These are phyloP conservation scores for Cyphomyrus discorhynchus DNA, from an alignment of 2,113 vertebrate genomes.

Conservation along the genomic window DNA sequence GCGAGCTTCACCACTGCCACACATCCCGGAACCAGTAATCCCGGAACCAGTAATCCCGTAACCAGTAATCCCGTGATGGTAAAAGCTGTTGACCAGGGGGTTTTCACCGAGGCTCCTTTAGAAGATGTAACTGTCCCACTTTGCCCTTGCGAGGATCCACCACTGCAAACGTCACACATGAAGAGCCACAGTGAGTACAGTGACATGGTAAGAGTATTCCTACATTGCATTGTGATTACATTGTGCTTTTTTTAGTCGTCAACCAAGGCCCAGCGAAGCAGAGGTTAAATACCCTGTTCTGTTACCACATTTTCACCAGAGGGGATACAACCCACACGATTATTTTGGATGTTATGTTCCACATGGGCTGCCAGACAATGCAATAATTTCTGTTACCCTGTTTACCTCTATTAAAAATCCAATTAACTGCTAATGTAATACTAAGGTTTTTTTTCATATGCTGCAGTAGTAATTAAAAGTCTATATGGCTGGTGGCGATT, in stretches of 20 bases:
- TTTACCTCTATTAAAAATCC: background rate
- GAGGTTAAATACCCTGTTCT: background rate
- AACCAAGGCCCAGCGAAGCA: background rate
- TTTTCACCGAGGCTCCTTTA: background rate
- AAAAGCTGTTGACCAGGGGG: background rate
- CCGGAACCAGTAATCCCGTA: no score
- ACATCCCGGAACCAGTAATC: background rate
- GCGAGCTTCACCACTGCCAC: background rate
- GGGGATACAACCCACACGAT: background rate
- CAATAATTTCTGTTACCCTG: background rate
- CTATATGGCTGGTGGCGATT: background rate
- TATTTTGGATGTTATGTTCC: background rate
- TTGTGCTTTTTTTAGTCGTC: background rate
- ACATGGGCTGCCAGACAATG: background rate
- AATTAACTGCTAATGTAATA: background rate
- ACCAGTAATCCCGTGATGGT: background rate
- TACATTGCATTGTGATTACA: background rate
- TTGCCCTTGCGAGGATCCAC: background rate
- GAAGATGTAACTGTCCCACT: background rate
- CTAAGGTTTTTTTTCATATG: background rate
- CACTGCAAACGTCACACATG: background rate
- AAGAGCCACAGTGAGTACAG: background rate
- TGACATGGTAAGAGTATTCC: background rate
- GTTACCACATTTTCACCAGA: background rate
- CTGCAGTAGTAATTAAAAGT: background rate